These are phyloP conservation scores for Nephrotoma appendiculata DNA, from an alignment of 2,888 invertebrate species.

Conservation along the genomic window DNA sequence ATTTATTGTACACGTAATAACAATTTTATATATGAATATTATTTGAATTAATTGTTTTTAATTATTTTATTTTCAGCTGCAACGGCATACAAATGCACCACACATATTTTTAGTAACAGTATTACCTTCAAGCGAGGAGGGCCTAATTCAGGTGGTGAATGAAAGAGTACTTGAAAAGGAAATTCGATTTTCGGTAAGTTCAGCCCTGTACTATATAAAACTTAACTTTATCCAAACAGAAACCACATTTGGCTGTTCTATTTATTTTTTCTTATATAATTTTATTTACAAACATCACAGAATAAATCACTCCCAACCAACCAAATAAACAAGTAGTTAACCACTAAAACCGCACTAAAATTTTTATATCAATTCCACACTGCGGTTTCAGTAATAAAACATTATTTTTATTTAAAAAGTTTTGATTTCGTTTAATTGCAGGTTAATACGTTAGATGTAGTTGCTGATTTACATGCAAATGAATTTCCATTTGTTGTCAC, in stretches of 20 bases:
- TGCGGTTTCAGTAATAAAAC: not conserved
- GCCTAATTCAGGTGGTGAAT: constrained; percentile 43
- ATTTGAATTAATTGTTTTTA: not conserved
- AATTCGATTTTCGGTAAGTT: constrained; percentile 35
- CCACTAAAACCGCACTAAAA: not conserved
- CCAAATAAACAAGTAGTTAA: not conserved
- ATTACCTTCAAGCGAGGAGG: constrained; percentile 39
- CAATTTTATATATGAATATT: too few species aligned
- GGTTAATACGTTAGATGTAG: constrained; percentile 9
- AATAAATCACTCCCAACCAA: not conserved
- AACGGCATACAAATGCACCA: constrained; percentile 37
- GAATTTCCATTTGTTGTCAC: constrained; percentile 7
- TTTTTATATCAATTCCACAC: not conserved
- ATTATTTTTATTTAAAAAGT: not conserved
- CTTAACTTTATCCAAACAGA: too few species aligned
- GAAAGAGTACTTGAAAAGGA: constrained; percentile 34
- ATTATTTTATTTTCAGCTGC: constrained; percentile 7
- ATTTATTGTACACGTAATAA: not conserved
- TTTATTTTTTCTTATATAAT: not conserved
- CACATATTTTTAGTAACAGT: constrained; percentile 39
- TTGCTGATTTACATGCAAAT: constrained; percentile 3
- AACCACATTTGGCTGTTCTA: not conserved
- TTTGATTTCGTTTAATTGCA: constrained; percentile 1
- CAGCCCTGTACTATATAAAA: not conserved
- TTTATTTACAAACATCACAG: not conserved